Evolutionary conservation across 35 echinoderm and acorn worm genomes (phyloP).

Genomic region (Lytechinus variegatus): DNA sequence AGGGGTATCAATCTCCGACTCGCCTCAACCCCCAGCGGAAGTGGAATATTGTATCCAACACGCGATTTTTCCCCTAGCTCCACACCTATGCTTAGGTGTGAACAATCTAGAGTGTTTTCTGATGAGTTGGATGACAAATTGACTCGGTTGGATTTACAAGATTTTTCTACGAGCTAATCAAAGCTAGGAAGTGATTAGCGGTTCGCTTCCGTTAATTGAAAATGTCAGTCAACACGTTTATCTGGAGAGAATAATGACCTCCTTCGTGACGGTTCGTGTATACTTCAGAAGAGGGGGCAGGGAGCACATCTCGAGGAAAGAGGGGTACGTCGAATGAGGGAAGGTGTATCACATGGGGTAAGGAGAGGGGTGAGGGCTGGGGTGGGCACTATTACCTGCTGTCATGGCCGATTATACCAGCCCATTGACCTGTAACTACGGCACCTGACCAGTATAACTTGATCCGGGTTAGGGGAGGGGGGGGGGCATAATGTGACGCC

Average conservation of each 20-base stretch:
- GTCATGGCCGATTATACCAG: too few relatives aligned
- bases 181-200: neutral
- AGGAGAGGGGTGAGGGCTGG: neutral
- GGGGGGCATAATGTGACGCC: too few relatives aligned
- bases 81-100: neutral
- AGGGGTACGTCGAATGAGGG: too few relatives aligned
- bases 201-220: neutral
- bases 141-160: neutral
- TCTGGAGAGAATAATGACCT: neutral
- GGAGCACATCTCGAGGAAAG: too few relatives aligned
- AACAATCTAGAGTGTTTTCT: neutral
- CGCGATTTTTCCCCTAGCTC: neutral
- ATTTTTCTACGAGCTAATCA: neutral
- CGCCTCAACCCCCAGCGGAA: neutral
- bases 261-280: neutral
- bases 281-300: too few relatives aligned
- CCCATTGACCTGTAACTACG: too few relatives aligned
- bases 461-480: too few relatives aligned
- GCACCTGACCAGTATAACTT: too few relatives aligned
- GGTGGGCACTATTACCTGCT: neutral
- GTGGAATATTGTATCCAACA: neutral
- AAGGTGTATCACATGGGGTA: too few relatives aligned
- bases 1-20: too few relatives aligned
- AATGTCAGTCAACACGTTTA: neutral
- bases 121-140: neutral